Base-by-base conservation (phyloP, 2,113 vertebrate species). In the Maccullochella peelii region DNA sequence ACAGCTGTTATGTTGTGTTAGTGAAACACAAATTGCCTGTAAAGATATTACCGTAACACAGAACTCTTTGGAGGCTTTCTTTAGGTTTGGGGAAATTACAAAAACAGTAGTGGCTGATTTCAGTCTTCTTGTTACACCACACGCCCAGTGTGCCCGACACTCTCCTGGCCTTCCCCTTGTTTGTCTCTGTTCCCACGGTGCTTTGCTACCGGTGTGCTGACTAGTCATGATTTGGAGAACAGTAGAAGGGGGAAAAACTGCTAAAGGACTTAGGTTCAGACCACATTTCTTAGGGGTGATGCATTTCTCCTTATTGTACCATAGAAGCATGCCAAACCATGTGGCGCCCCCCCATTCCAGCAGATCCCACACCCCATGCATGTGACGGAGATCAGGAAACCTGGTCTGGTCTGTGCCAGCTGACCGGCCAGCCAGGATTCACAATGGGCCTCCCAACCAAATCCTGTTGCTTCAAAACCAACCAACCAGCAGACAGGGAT, bases 391-490 rank as follows among this genome's bases (percentile, higher is more conserved):
- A 91, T 94, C 92, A 93, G 85, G 72, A 80, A 91, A 75, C 82
- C 61, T 75, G 77, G 42, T 77, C 83, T 88, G 80, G 73, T 82
- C 84, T 65, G n/a, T 50, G 72, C 73, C 38, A 85, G 82, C 85
- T 88, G 88, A 86, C 87, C 38, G 70, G 49, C 83, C 73, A 25
- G 81, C 90, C 81, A 62, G 70, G 88, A 90, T 70, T 86, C 92
- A 92, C 88, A 90, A 86, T 85, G 78, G 91, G 85, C 83, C 89
- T 90, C 85, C 82, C 58, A n/a, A 87, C 88, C 86, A 90, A 94
- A 93, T 93, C 93, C 89, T 95, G 90, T 93, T 92, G 85, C 92
- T 93, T 91, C 83, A 93, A 89, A 93, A 81, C 85, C 91, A 93
- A 84, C 91, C 90, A 92, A 80, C 93, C 91, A 92, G 86, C 88